These are phyloP conservation scores for Mesodorylaimus sp. DNA, from an alignment of 2,888 invertebrate genomes.

Conservation along the genomic window DNA sequence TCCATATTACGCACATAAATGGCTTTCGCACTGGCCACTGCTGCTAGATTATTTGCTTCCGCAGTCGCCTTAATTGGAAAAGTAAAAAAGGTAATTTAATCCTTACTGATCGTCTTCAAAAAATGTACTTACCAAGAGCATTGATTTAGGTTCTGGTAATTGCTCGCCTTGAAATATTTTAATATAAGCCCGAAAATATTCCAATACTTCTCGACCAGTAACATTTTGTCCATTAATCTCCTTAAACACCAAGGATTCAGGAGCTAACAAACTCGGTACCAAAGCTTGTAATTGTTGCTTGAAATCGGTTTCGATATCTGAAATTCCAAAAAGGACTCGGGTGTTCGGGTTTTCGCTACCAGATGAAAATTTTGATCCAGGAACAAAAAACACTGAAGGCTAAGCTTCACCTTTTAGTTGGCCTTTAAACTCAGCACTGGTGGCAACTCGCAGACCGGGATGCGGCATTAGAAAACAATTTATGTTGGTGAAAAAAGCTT, in stretches of 20 bases:
- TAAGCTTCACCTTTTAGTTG: constrained; percentile 43
- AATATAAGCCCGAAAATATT: constrained; percentile 94
- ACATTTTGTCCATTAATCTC: constrained; percentile 86
- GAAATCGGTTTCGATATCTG: constrained; percentile 83
- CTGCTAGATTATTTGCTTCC: constrained; percentile 91
- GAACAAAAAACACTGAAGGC: neutral
- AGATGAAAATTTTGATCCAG: neutral
- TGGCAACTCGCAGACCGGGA: constrained; percentile 88
- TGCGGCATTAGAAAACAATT: constrained; percentile 92
- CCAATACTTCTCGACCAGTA: constrained; percentile 73
- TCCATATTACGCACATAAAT: constrained; percentile 76
- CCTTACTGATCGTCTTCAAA: neutral
- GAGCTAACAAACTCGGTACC: constrained; percentile 71
- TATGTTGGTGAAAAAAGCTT: constrained; percentile 77
- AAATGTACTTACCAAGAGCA: constrained; percentile 69
- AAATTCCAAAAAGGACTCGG: constrained; percentile 15
- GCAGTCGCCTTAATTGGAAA: constrained; percentile 60
- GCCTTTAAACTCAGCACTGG: constrained; percentile 88
- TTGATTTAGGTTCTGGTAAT: constrained; percentile 93
- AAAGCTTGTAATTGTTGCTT: constrained; percentile 62
- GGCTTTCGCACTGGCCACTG: constrained; percentile 66
- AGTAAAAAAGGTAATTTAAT: neutral
- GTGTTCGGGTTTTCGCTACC: neutral
- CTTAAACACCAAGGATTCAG: constrained; percentile 77
- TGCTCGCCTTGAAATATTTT: constrained; percentile 92